These are phyloP conservation scores for Ciconia nigra DNA, from an alignment of 2,797 vertebrate species.

Conservation along the genomic window DNA sequence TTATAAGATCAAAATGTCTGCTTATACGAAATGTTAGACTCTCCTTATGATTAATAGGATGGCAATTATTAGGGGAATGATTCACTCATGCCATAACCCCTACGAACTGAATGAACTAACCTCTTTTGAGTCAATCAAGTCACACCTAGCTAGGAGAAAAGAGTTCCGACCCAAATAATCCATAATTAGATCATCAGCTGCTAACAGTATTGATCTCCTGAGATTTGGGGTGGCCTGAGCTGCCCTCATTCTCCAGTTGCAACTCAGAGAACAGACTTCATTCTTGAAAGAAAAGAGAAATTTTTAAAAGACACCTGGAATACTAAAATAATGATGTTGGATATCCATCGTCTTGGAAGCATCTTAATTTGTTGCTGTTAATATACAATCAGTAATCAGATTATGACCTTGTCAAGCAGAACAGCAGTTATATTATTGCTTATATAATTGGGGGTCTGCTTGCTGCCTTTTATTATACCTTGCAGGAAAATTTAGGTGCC, in stretches of 20 bases:
- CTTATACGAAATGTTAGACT: not conserved
- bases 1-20: not conserved
- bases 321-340: not conserved
- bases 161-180: conserved; percentile 47
- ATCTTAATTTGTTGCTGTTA: not conserved
- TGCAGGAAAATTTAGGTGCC: not conserved
- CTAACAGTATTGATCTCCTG: conserved; percentile 13
- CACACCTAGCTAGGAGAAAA: conserved; percentile 10
- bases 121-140: conserved; percentile 28
- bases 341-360: not conserved
- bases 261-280: not conserved
- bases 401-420: not conserved
- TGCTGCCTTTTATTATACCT: not conserved
- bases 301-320: not conserved
- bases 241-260: conserved; percentile 28
- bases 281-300: conserved; percentile 1
- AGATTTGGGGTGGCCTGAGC: conserved; percentile 17
- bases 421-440: not conserved
- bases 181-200: conserved; percentile 52
- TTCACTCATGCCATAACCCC: not conserved
- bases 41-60: not conserved
- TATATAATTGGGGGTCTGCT: not conserved
- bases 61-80: not conserved
- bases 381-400: not conserved
- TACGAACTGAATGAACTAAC: conserved; percentile 16